Evolutionary conservation across 2,113 vertebrate species (phyloP).

Genomic region (Lophochroa leadbeateri): DNA sequence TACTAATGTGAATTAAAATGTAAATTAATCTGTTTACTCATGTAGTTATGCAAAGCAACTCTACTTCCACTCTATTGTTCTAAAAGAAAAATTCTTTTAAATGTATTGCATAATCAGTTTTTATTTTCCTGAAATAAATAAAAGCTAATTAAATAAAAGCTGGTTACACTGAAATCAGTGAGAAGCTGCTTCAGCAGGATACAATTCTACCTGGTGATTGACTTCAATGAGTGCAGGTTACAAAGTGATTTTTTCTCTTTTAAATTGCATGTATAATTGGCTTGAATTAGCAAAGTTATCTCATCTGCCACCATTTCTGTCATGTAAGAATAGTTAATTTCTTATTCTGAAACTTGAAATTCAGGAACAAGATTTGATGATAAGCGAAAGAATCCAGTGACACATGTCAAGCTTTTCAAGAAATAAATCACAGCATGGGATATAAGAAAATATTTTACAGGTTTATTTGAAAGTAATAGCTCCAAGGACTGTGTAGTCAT

Average conservation of each 20-base stretch:
- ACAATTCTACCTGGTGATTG: not conserved
- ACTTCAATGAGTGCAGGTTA: not conserved
- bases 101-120: not conserved
- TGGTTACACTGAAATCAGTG: not conserved
- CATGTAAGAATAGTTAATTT: not conserved
- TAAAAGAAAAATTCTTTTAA: conserved; percentile 4
- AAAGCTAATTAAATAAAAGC: not conserved
- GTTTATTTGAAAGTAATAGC: not conserved
- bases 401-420: not conserved
- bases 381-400: not conserved
- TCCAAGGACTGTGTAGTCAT: not conserved
- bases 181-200: not conserved
- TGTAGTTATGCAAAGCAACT: conserved; percentile 16
- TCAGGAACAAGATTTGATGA: not conserved
- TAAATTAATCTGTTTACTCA: conserved; percentile 48
- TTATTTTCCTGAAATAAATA: not conserved
- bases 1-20: conserved; percentile 48
- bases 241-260: not conserved
- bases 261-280: not conserved
- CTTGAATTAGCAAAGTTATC: not conserved
- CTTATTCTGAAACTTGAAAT: not conserved
- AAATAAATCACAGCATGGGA: not conserved
- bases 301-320: not conserved
- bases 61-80: not conserved
- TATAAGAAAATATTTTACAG: not conserved